phyloP scores from a whole-genome alignment of 2,888 invertebrate genomes.

The Heliconius cydno region DNA sequence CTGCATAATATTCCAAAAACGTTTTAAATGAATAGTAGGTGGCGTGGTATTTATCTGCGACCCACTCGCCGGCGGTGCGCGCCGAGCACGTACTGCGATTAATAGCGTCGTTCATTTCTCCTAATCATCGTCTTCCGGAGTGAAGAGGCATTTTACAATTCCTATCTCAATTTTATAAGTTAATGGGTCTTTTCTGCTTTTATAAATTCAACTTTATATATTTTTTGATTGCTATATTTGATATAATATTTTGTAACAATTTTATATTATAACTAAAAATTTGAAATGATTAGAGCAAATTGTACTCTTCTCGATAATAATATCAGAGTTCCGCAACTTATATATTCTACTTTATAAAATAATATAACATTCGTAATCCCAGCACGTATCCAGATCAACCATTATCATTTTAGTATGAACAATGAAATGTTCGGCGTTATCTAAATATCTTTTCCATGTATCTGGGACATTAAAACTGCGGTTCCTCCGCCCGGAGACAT shows the following conservation, averaged over 20 bases:
- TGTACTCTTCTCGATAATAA: not conserved
- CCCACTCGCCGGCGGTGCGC: not conserved
- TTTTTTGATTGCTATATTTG: not conserved
- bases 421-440: constrained; percentile 23
- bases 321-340: not conserved
- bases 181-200: constrained; percentile 3
- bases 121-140: constrained; percentile 39
- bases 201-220: not conserved
- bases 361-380: constrained; percentile 10
- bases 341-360: not conserved
- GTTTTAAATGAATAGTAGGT: constrained; percentile 26
- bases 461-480: constrained; percentile 36
- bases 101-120: constrained; percentile 52
- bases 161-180: constrained; percentile 34
- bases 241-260: not conserved
- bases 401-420: constrained; percentile 21
- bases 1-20: constrained; percentile 30
- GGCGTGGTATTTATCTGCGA: constrained; percentile 22
- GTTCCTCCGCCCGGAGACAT: constrained; percentile 47
- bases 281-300: not conserved
- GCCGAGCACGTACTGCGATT: constrained; percentile 65
- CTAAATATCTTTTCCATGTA: constrained; percentile 40
- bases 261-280: not conserved
- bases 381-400: constrained; percentile 23
- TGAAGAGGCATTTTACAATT: constrained; percentile 36